Evolutionary conservation across 2,888 invertebrate species (phyloP).

Genomic region (Choreutis nemorana): DNA sequence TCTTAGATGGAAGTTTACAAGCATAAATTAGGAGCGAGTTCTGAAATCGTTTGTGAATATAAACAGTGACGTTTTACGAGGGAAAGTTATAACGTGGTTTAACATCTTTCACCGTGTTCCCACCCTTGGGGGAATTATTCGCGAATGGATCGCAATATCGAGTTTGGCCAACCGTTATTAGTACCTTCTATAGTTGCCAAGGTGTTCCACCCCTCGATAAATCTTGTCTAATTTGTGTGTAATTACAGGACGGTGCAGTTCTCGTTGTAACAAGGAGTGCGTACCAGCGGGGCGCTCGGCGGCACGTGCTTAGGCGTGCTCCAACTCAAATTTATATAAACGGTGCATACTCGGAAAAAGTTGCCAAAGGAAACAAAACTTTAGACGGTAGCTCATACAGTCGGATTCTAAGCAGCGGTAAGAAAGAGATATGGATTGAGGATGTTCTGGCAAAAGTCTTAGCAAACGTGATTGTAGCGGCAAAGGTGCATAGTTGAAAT

Average conservation of each 20-base stretch:
- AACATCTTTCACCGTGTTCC: too few relatives aligned
- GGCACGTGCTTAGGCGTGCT: constrained; percentile 63
- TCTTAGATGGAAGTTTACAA: neutral
- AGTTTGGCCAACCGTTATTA: constrained; percentile 59
- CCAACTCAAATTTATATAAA: constrained; percentile 13
- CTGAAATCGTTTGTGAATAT: constrained; percentile 11
- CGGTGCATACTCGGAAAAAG: constrained; percentile 16
- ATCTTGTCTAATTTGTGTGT: constrained; percentile 68
- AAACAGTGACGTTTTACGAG: constrained; percentile 6
- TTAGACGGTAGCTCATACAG: constrained; percentile 9
- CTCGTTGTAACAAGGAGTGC: constrained; percentile 61
- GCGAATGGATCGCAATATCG: constrained; percentile 58
- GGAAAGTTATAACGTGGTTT: constrained; percentile 5
- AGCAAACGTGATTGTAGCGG: constrained; percentile 31
- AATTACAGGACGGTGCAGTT: constrained; percentile 62
- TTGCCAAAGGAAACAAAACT: constrained; percentile 16
- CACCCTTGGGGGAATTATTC: constrained; percentile 23
- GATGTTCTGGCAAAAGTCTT: constrained; percentile 20
- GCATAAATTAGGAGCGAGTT: constrained; percentile 2
- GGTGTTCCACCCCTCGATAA: constrained; percentile 65
- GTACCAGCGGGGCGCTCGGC: constrained; percentile 54
- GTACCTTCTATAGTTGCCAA: constrained; percentile 62
- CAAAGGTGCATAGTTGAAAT: constrained; percentile 30
- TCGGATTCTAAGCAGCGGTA: constrained; percentile 11
- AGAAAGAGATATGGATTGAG: constrained; percentile 20